phyloP scores from a whole-genome alignment of 2,797 vertebrate species.

The Scolopax rusticola region DNA sequence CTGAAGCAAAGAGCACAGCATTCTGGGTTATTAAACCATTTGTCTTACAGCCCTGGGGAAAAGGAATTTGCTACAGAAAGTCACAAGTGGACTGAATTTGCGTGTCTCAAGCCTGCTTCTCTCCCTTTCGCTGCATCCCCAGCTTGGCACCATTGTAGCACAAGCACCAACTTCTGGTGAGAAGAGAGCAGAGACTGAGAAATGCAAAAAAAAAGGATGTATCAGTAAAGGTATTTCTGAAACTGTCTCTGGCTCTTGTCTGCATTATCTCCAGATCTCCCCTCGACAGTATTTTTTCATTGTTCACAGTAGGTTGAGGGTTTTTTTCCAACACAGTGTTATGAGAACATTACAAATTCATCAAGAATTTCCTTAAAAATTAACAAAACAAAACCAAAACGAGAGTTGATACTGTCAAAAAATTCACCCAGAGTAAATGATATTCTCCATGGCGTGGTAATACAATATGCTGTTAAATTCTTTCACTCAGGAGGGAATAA shows the following conservation, averaged over 20 bases:
- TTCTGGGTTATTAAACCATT: constrained; percentile 59
- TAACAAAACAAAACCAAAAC: constrained; percentile 71
- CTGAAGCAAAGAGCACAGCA: constrained; percentile 41
- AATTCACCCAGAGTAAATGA: constrained; percentile 64
- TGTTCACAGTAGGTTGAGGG: background rate
- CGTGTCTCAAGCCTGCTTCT: background rate
- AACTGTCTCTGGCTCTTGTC: constrained; percentile 3
- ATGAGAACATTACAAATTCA: constrained; percentile 41
- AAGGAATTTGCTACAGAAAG: background rate
- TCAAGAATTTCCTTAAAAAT: constrained; percentile 60
- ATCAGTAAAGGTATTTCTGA: constrained; percentile 13
- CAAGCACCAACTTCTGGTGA: background rate
- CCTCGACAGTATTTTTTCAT: background rate
- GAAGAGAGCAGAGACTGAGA: background rate
- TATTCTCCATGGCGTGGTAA: constrained; percentile 67
- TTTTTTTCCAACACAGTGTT: background rate
- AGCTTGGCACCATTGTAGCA: background rate
- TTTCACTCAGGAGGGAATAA: constrained; percentile 75
- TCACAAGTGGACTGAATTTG: background rate
- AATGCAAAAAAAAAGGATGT: background rate
- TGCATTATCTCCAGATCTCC: constrained; percentile 25
- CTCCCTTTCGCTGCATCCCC: background rate
- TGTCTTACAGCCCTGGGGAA: constrained; percentile 20
- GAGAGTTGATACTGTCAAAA: constrained; percentile 64
- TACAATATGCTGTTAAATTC: constrained; percentile 71